Evolutionary conservation across 1,140 invertebrate genomes (phyloP), one percentile per base, ranked within the genome.

Genomic region (Philaenus spumarius): DNA sequence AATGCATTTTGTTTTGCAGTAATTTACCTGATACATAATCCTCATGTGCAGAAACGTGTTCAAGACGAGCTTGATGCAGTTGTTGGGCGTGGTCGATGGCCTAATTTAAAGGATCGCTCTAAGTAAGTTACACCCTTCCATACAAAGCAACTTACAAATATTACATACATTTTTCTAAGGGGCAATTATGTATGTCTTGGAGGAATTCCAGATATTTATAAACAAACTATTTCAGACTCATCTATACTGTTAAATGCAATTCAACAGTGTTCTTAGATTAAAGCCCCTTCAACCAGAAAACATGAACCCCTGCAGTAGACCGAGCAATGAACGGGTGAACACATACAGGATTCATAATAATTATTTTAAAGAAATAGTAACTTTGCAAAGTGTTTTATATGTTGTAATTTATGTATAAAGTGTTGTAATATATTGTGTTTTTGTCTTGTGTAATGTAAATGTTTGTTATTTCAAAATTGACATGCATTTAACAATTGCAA

Each of bases 41-140:
- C 81, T 6, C 72, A 86, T 7, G 75, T 90, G 35, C 82, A 89
- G 64, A 70, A 72, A 39, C 74, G 77, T 53, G 69, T 91, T 1
- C 82, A 85, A 50, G 59, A 77, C 7, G 87, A 93, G 70, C 74
- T 94, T 2, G 80, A 89, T 58, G 63, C 67, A 7, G 77, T 84
- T 17, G 73, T 91, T 24, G 87, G 84, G 1, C 66, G 64, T 20
- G 65, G 73, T 20, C 19, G 54, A 47, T 34, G 46, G 14, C 55
- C 59, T 3, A 19, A 53, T 9, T 37, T 64, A 19, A 14, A 48
- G 20, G 62, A 64, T 51, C 58, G 48, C 54, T 39, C 50, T 14
- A 63, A 48, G 65, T 66, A 47, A 46, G n/a, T n/a, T 14, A 40
- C 2, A 35, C 43, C 2, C 7, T 46, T 15, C 40, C n/a, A 15